These are phyloP conservation scores for Dermolepida albohirtum DNA, from an alignment of 2,888 invertebrate species.

Conservation along the genomic window DNA sequence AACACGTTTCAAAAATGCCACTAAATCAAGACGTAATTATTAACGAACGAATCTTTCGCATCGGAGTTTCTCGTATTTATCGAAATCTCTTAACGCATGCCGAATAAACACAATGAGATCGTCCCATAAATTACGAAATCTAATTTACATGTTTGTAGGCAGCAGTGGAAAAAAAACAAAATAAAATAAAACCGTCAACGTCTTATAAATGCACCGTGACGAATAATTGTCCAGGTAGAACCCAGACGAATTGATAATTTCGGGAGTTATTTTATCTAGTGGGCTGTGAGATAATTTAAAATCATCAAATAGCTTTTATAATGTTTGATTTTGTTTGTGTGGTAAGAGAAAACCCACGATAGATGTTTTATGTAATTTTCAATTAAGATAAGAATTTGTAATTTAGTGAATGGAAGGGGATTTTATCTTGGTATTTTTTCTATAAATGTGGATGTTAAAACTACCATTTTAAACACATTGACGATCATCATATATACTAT, in stretches of 20 bases:
- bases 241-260: constrained; percentile 37
- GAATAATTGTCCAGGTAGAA: constrained; percentile 34
- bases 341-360: constrained; percentile 17
- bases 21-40: constrained; percentile 23
- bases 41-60: not conserved
- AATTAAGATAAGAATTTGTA: constrained; percentile 28
- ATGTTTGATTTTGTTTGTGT: constrained; percentile 19
- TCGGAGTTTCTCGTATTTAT: not conserved
- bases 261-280: constrained; percentile 34
- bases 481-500: too few species aligned
- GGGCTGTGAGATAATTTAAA: constrained; percentile 27
- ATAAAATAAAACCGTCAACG: not conserved
- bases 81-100: constrained; percentile 12
- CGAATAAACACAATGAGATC: constrained; percentile 27
- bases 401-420: constrained; percentile 3
- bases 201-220: constrained; percentile 28
- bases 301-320: constrained; percentile 23
- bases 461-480: too few species aligned
- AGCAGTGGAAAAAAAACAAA: not conserved
- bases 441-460: too few species aligned
- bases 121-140: constrained; percentile 29
- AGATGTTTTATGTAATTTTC: constrained; percentile 21
- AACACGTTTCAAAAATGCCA: constrained; percentile 15
- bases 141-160: constrained; percentile 30
- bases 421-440: too few species aligned